These are phyloP conservation scores for Polypterus bichir DNA, from an alignment of 2,113 vertebrate genomes.

Conservation along the genomic window DNA sequence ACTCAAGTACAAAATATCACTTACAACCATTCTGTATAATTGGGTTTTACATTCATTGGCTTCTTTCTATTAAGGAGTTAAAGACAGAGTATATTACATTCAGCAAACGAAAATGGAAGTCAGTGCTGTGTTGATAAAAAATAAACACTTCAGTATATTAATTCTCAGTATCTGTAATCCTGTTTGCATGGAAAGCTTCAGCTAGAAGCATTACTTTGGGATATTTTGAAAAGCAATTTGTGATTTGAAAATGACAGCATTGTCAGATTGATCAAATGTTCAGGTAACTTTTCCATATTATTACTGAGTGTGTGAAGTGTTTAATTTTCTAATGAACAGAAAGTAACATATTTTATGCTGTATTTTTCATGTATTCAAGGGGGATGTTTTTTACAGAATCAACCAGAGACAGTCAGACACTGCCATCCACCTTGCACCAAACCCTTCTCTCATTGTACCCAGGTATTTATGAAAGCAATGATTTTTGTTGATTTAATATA, in stretches of 20 bases:
- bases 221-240: constrained; percentile 53
- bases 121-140: too few relatives aligned
- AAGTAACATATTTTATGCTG: constrained; percentile 19
- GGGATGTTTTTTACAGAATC: constrained; percentile 66
- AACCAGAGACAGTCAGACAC: constrained; percentile 60
- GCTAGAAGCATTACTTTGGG: constrained; percentile 33
- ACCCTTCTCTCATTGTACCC: constrained; percentile 90
- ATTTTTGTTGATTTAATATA: neutral
- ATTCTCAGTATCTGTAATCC: constrained; percentile 18
- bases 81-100: too few relatives aligned
- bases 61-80: too few relatives aligned
- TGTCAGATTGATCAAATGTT: constrained; percentile 36
- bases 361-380: constrained; percentile 54
- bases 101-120: too few relatives aligned
- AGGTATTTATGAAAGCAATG: constrained; percentile 52
- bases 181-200: constrained; percentile 21
- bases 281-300: constrained; percentile 32
- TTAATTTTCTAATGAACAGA: constrained; percentile 40
- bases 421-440: constrained; percentile 84
- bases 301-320: constrained; percentile 43
- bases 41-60: too few relatives aligned
- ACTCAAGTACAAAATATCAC: too few relatives aligned
- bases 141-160: too few relatives aligned
- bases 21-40: too few relatives aligned
- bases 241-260: constrained; percentile 44